Evolutionary conservation across 35 echinoderm and acorn worm species (phyloP).

Genomic region (Lytechinus pictus): DNA sequence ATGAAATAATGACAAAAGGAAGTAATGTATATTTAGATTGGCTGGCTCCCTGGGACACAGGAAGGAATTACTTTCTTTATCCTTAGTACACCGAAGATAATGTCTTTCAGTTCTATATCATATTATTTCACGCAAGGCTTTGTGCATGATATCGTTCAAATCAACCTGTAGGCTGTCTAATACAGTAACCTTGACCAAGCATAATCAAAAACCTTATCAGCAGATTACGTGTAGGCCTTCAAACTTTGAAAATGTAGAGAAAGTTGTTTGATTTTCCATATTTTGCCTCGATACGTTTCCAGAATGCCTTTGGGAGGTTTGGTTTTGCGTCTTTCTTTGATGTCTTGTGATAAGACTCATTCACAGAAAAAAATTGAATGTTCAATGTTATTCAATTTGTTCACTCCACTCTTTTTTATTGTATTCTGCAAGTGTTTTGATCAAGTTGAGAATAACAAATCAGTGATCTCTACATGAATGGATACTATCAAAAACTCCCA

Average conservation of each 20-base stretch:
- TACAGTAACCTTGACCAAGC: background rate
- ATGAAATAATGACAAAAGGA: conserved; percentile 13
- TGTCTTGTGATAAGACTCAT: background rate
- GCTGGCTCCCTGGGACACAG: background rate
- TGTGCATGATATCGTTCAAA: background rate
- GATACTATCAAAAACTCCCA: background rate
- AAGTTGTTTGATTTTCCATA: background rate
- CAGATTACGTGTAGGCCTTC: no score
- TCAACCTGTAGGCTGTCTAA: background rate
- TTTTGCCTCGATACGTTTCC: background rate
- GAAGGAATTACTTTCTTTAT: background rate
- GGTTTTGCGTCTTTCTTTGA: background rate
- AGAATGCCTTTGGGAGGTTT: background rate
- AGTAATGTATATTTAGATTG: background rate
- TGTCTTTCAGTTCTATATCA: background rate
- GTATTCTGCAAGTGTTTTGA: background rate
- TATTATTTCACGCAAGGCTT: background rate
- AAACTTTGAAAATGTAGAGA: no score
- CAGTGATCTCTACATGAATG: background rate
- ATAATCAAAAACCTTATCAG: background rate
- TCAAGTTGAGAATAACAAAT: background rate
- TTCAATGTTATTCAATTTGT: background rate
- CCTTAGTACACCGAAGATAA: background rate
- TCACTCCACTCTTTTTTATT: background rate
- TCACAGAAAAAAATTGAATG: background rate